Base-by-base conservation (phyloP, 2,888 invertebrate species). In the Tineola bisselliella region DNA sequence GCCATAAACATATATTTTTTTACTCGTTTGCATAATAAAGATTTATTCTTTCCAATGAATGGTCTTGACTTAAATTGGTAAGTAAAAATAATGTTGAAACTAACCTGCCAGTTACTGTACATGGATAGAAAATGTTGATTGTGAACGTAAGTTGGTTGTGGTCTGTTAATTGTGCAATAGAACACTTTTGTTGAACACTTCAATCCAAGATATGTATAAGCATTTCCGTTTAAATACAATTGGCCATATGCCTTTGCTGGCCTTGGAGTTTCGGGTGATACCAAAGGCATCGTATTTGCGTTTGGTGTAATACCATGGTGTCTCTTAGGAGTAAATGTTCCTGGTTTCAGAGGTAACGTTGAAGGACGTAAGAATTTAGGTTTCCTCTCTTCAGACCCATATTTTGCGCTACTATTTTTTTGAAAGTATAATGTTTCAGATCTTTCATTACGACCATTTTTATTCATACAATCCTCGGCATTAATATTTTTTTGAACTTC, bases 101-200 rank as follows among this genome's bases (percentile, higher is more conserved):
- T 88, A 74, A 93, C 92, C 87, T 93, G 92, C 95, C 98, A 98
- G 76, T 97, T 97, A 61, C 97, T 97, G 77, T 98, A 98, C 98
- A 98, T 98, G 48, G 97, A 98, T 61, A 98, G 83, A 69, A 94
- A 94, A 71, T 94, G 94, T 76, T 94, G 92, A 69, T 95, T 94
- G 0, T 93, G 93, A 62, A 97, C 96, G 75, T 97, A 98, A 76
- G 96, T 96, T 1, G 98, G 98, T 75, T 98, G 98, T 0, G 96
- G 94, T 67, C 96, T 92, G 77, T 96, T 96, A 59, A 97, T 89
- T 0, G 97, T 97, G 72, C 98, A 98, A 78, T 96, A 98, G 69
- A 95, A 96, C 62, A 94, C 92, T 75, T 94, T 92, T 0, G 96
- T 96, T 18, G 96, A 95, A 76, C 95, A 94, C 80, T 97, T 97